Base-by-base conservation (phyloP, 2,797 vertebrate species). In the Falco berigora region DNA sequence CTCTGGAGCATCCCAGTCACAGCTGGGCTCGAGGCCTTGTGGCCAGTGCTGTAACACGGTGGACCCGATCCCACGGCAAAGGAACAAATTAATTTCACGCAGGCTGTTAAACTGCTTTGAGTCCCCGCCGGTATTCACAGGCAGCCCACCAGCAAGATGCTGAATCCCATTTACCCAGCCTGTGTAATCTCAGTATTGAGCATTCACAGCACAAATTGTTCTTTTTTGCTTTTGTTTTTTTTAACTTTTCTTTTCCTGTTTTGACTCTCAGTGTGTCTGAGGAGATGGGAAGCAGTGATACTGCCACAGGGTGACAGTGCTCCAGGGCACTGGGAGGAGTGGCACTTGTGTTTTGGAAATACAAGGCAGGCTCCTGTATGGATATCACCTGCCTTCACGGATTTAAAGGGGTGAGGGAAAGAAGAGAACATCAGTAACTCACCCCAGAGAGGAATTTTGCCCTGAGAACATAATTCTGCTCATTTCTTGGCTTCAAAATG, bases 11-110 rank as follows among this genome's bases (percentile, higher is more conserved):
- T 71, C 46, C 76, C 52, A 32, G 72, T 13, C 88, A 50, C 4
- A 14, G 66, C 17, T n/a, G 25, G 36, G 55, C 46, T 62, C 0
- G 0, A 9, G 80, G 42, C 68, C 24, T 50, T 0, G 0, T 67
- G 80, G 62, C 40, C 24, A 10, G 32, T 2, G 3, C 64, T 67
- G 52, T 46, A 19, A 17, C 44, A 14, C 34, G 4, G 2, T 1
- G 20, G 53, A 12, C 50, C 40, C 3, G 4, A n/a, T 52, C 7
- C 27, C 44, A 3, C 1, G 9, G 66, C 76, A 49, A 2, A 44
- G 58, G 53, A 50, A 6, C 2, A 14, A 5, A 11, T 12, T 40
- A 6, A n/a, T 49, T 62, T 56, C 53, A 6, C 2, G 3, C 27
- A 27, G 64, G 18, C 21, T 27, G 2, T 30, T 36, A 15, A 32